Percentiles rank a stretch among this genome's conserved stretches.
These are phyloP conservation scores for Pedicia rivosa DNA, from an alignment of 2,888 invertebrate species.

Conservation along the genomic window DNA sequence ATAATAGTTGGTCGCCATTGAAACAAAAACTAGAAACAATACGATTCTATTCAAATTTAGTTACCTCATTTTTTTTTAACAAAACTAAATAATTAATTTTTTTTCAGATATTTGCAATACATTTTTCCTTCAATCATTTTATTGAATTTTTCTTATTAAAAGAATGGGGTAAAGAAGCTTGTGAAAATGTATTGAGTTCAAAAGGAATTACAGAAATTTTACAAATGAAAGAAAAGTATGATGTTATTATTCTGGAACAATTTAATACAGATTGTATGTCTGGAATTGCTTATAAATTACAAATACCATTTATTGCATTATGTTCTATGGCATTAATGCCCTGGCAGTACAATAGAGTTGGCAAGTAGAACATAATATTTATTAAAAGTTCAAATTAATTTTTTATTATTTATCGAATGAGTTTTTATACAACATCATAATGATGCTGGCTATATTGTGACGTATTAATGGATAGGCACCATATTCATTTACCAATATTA, in stretches of 20 bases:
- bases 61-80: too few relatives aligned
- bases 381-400: too few relatives aligned
- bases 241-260: conserved; percentile 50
- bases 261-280: conserved; percentile 58
- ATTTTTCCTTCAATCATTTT: conserved; percentile 22
- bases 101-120: conserved; percentile 22
- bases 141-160: conserved; percentile 24
- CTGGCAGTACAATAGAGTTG: conserved; percentile 40
- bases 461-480: too few relatives aligned
- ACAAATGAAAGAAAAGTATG: conserved; percentile 36
- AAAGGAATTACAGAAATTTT: conserved; percentile 26
- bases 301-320: conserved; percentile 41
- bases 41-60: too few relatives aligned
- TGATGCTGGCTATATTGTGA: too few relatives aligned
- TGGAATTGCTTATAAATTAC: conserved; percentile 43
- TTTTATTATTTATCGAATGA: too few relatives aligned
- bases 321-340: conserved; percentile 43
- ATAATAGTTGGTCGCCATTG: too few relatives aligned
- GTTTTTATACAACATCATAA: too few relatives aligned
- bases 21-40: too few relatives aligned
- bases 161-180: conserved; percentile 24
- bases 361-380: conserved; percentile 38
- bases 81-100: too few relatives aligned
- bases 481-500: too few relatives aligned
- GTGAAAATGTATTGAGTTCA: conserved; percentile 24